phyloP scores from a whole-genome alignment of 2,888 invertebrate species.

The Laspeyria flexula region DNA sequence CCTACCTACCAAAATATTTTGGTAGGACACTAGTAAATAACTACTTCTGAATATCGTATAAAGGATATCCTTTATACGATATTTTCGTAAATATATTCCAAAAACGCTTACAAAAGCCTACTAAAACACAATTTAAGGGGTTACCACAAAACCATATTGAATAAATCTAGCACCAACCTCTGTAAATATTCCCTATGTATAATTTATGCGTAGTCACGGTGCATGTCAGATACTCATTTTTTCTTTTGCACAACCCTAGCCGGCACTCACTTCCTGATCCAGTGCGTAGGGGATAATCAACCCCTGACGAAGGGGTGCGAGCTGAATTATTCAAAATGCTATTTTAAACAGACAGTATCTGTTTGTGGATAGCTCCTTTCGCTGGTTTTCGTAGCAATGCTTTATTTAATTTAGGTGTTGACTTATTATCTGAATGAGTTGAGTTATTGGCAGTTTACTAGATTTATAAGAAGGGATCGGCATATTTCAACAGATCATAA shows the following conservation, averaged over 20 bases:
- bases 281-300: slow-evolving; percentile 61
- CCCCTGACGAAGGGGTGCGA: slow-evolving; percentile 60
- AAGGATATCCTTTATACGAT: no score
- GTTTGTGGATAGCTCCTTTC: slow-evolving; percentile 42
- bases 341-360: slow-evolving; percentile 59
- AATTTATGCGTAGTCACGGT: slow-evolving; percentile 37
- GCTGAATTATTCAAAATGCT: slow-evolving; percentile 70
- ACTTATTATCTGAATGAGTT: slow-evolving; percentile 13
- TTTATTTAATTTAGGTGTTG: slow-evolving; percentile 35
- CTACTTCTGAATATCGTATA: no score
- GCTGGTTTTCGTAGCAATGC: slow-evolving; percentile 33
- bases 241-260: slow-evolving; percentile 43
- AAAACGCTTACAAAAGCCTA: neutral
- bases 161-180: slow-evolving; percentile 16
- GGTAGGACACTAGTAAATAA: no score
- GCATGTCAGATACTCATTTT: slow-evolving; percentile 47
- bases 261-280: slow-evolving; percentile 60
- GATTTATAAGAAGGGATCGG: neutral
- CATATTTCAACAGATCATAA: neutral
- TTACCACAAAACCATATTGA: slow-evolving; percentile 6
- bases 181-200: slow-evolving; percentile 3
- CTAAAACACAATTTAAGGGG: slow-evolving; percentile 4
- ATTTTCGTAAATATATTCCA: no score
- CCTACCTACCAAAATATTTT: no score
- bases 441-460: slow-evolving; percentile 7